These are phyloP conservation scores for Anomalospiza imberbis DNA, from an alignment of 2,797 vertebrate genomes.

Conservation along the genomic window DNA sequence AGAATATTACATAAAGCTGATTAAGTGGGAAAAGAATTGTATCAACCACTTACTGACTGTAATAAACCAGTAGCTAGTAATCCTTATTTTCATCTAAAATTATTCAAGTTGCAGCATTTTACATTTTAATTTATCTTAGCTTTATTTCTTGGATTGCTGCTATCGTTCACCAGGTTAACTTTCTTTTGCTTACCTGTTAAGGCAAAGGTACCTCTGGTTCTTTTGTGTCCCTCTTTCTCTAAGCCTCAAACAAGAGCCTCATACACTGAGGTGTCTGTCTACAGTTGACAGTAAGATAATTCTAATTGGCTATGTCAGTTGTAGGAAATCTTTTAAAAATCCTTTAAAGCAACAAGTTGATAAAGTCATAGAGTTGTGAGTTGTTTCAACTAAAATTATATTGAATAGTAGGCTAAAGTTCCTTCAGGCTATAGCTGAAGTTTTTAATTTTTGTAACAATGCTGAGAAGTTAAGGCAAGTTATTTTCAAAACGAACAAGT, in stretches of 20 bases:
- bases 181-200: background rate
- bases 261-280: background rate
- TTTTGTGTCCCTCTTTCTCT: background rate
- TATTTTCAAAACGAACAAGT: background rate
- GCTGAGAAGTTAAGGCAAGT: background rate
- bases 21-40: background rate
- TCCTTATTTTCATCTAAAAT: background rate
- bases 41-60: background rate
- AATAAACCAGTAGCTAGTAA: background rate
- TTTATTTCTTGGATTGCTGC: background rate
- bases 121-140: background rate
- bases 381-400: background rate
- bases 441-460: background rate
- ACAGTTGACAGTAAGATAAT: background rate
- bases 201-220: background rate
- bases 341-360: background rate
- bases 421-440: background rate
- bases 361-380: background rate
- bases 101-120: background rate
- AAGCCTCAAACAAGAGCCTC: background rate
- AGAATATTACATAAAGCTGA: background rate
- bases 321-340: background rate
- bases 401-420: background rate
- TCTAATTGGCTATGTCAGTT: background rate
- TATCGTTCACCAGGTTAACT: background rate